Evolutionary conservation across 2,113 vertebrate species (phyloP).

Genomic region (Polypterus bichir): DNA sequence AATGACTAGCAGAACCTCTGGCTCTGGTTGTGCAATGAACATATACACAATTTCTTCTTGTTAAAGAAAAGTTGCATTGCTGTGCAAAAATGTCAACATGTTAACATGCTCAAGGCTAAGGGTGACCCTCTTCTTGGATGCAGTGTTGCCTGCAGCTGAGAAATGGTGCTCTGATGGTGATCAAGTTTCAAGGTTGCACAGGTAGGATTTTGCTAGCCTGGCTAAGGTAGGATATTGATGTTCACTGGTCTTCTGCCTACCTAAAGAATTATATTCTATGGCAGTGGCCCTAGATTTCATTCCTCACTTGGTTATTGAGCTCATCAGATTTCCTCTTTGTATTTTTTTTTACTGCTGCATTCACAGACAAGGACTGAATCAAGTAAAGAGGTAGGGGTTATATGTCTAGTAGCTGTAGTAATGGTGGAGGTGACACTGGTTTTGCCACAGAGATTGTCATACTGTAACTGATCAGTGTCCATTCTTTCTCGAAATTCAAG

Average conservation of each 20-base stretch:
- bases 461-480: conserved; percentile 12
- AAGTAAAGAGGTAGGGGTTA: conserved; percentile 9
- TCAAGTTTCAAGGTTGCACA: conserved; percentile 17
- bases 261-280: conserved; percentile 15
- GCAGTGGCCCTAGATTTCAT: conserved; percentile 14
- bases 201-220: conserved; percentile 15
- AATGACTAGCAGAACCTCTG: too few relatives aligned
- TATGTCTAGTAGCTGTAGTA: conserved; percentile 14
- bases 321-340: conserved; percentile 16
- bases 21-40: too few relatives aligned
- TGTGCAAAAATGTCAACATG: conserved; percentile 19
- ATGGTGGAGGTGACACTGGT: conserved; percentile 10
- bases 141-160: conserved; percentile 20
- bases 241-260: conserved; percentile 8
- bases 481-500: conserved; percentile 12
- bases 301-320: conserved; percentile 15
- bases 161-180: conserved; percentile 18
- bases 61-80: conserved; percentile 9
- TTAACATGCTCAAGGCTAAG: conserved; percentile 19
- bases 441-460: conserved; percentile 11
- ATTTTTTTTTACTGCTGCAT: conserved; percentile 10
- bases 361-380: conserved; percentile 16
- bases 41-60: not conserved
- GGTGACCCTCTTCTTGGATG: conserved; percentile 16
- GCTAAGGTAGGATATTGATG: conserved; percentile 18